These are phyloP conservation scores for Peucedramus taeniatus DNA, from an alignment of 2,113 vertebrate species.

Conservation along the genomic window DNA sequence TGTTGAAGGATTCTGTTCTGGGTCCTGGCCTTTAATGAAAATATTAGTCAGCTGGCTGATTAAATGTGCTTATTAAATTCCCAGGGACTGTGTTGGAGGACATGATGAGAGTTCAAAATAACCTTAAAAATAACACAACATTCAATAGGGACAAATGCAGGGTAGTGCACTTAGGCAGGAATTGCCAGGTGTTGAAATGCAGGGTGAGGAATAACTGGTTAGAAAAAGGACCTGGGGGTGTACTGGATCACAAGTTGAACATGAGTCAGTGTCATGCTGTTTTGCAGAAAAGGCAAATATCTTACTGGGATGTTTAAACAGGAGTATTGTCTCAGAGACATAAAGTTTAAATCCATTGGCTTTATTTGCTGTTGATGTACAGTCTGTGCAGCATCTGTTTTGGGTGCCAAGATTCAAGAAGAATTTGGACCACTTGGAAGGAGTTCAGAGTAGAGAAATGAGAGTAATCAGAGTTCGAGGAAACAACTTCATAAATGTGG, in stretches of 20 bases:
- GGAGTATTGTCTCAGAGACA: not conserved
- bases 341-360: not conserved
- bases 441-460: slow-evolving; percentile 20
- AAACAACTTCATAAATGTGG: not conserved
- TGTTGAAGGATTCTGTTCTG: not conserved
- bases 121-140: not conserved
- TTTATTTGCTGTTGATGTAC: not conserved
- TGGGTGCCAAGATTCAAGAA: not conserved
- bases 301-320: not conserved
- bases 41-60: not conserved
- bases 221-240: slow-evolving; percentile 52
- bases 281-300: slow-evolving; percentile 27
- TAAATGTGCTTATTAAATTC: slow-evolving; percentile 18
- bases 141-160: not conserved
- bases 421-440: slow-evolving; percentile 24
- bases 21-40: not conserved
- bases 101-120: not conserved
- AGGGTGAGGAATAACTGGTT: slow-evolving; percentile 1
- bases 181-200: not conserved
- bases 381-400: not conserved
- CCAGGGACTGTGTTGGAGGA: not conserved
- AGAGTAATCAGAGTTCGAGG: not conserved
- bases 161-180: not conserved
- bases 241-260: slow-evolving; percentile 53
- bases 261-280: slow-evolving; percentile 55